A percentile compares a stretch with the other conserved stretches of the same genome.
These are phyloP conservation scores for Python bivittatus DNA, from an alignment of 2,113 vertebrate genomes.

Conservation along the genomic window DNA sequence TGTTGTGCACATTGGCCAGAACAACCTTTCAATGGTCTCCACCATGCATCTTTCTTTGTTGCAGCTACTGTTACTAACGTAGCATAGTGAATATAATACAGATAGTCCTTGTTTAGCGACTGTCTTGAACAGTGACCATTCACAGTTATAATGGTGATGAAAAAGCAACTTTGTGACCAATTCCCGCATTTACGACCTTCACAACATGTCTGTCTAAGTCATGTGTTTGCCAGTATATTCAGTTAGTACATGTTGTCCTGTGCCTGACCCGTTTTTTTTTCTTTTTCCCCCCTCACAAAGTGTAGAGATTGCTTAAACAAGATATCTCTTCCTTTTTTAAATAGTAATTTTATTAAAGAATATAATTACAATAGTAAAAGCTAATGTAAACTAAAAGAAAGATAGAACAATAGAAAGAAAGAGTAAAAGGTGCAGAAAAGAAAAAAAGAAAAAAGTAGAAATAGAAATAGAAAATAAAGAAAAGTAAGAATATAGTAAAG, in stretches of 20 bases:
- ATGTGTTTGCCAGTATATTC: background rate
- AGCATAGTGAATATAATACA: background rate
- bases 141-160: background rate
- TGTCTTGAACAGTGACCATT: background rate
- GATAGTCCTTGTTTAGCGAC: background rate
- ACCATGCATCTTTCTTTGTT: background rate
- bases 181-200: background rate
- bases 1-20: background rate
- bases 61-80: too few relatives aligned
- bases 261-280: too few relatives aligned
- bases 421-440: background rate
- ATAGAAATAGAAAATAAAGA: too few relatives aligned
- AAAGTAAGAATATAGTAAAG: too few relatives aligned
- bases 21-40: background rate
- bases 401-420: background rate
- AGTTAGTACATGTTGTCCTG: background rate
- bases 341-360: background rate
- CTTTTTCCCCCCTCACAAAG: background rate
- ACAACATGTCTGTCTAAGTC: background rate
- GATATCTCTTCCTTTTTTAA: background rate
- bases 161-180: background rate
- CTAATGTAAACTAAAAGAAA: background rate
- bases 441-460: background rate
- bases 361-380: background rate
- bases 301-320: too few relatives aligned